Evolutionary conservation across 2,113 vertebrate genomes (phyloP), one percentile per base, ranked within the genome.

Genomic region (Kobus ellipsiprymnus): DNA sequence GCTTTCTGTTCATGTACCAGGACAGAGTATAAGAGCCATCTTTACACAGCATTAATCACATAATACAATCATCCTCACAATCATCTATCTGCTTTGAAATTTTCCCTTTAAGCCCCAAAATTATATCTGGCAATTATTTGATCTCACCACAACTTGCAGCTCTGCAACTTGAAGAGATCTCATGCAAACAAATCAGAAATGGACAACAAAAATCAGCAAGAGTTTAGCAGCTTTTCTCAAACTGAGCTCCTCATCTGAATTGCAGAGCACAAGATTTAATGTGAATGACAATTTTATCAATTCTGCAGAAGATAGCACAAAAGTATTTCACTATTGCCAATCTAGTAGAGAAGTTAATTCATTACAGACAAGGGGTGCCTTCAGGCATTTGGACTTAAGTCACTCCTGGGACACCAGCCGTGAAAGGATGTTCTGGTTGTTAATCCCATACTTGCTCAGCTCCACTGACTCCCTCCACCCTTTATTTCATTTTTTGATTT

Each of bases 311-410:
- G 14, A 59, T 21, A 19, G 59, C 15, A 80, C 5, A 8, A 23
- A 33, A 57, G 29, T 6, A 57, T n/a, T 92, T 36, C 16, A 19
- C 33, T 54, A 27, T 7, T 77, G 40, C n/a, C 33, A 5, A 78
- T 74, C 55, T 25, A 91, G 44, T 30, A 54, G 17, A 91, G 33
- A 97, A 81, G 15, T 59, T 64, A 95, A 90, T 62, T 95, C 46
- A 67, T 90, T 74, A 55, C 2, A 78, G 64, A 90, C 6, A 46
- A 95, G 36, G 29, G 1, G 10, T 40, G 40, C 14, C 25, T 93
- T 86, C 17, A 27, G 50, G 50, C 50, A 81, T 40, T 33, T 1
- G 13, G 17, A 71, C 12, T 84, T 74, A 33, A 87, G 71, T 57
- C 36, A 94, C 55, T 88, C 25, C 7, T 27, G 52, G 12, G 40